Conservation (phyloP, 2,888 invertebrate genomes). For the Meiosimyza platycephala region DNA sequence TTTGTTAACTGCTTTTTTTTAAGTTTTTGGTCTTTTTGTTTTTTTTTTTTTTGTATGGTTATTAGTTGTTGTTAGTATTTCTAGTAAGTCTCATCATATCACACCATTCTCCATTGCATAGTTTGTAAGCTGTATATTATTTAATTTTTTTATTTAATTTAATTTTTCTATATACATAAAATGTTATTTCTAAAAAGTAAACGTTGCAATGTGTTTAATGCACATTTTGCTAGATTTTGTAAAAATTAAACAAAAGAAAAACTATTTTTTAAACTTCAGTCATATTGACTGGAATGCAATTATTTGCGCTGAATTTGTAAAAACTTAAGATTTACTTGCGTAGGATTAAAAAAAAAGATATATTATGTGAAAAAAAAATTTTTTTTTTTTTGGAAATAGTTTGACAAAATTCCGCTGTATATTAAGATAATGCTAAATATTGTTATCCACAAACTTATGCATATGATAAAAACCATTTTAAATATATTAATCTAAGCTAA, state of each 20-base stretch:
- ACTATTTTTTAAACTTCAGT: conserved; percentile 50
- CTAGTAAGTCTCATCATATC: neutral
- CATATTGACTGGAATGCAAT: conserved; percentile 58
- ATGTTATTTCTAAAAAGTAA: conserved; percentile 23
- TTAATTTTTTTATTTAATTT: conserved; percentile 39
- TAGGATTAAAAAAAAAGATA: conserved; percentile 11
- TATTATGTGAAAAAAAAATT: conserved; percentile 10
- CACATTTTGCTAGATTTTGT: neutral
- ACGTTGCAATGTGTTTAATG: too few relatives aligned
- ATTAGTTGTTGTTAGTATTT: conserved; percentile 8
- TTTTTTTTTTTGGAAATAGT: conserved; percentile 6
- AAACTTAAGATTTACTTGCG: conserved; percentile 13
- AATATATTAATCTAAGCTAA: conserved; percentile 7
- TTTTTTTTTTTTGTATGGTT: neutral
- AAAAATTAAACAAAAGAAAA: conserved; percentile 21
- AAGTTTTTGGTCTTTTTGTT: too few relatives aligned
- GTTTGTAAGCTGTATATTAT: conserved; percentile 19
- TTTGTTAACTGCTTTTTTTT: too few relatives aligned
- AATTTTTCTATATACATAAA: conserved; percentile 37
- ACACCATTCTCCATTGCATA: conserved; percentile 8
- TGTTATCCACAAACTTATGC: neutral
- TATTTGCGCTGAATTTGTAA: conserved; percentile 10
- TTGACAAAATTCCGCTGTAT: conserved; percentile 14
- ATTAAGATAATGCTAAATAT: neutral
- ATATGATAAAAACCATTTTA: too few relatives aligned